Conservation (phyloP, 1,140 invertebrate genomes). For the Heterodera carotae region DNA sequence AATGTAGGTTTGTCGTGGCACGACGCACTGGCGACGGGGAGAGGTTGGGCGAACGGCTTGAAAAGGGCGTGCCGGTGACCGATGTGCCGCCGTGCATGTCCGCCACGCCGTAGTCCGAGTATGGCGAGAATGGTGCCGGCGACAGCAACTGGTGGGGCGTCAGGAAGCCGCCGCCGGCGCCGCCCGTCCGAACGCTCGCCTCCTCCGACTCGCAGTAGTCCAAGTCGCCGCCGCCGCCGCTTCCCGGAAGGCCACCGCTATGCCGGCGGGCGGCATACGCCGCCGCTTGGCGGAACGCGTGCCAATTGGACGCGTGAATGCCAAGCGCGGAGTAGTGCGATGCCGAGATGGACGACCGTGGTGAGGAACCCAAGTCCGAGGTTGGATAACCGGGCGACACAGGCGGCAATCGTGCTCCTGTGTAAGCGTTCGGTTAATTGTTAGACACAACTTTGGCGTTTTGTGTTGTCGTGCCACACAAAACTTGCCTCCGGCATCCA, state of each 20-base stretch:
- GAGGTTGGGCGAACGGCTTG: constrained; percentile 58
- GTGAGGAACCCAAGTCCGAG: constrained; percentile 58
- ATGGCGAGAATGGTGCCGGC: constrained; percentile 61
- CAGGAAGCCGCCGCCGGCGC: constrained; percentile 41
- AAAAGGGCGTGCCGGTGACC: constrained; percentile 57
- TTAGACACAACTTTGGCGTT: constrained; percentile 35
- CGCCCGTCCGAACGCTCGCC: neutral
- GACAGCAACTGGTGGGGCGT: constrained; percentile 58
- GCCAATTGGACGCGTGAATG: constrained; percentile 53
- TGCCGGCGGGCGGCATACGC: constrained; percentile 40
- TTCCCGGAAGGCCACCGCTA: constrained; percentile 16
- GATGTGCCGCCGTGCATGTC: constrained; percentile 23
- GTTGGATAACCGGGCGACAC: constrained; percentile 58
- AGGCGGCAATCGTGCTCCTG: constrained; percentile 39
- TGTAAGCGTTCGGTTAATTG: neutral
- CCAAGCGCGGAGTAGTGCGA: constrained; percentile 41
- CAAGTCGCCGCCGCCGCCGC: constrained; percentile 30
- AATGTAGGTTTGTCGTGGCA: constrained; percentile 42
- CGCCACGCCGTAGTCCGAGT: constrained; percentile 56
- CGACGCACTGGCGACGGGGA: constrained; percentile 43
- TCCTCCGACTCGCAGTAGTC: constrained; percentile 30
- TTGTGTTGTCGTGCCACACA: neutral
- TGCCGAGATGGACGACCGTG: constrained; percentile 54
- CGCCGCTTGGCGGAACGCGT: constrained; percentile 58
- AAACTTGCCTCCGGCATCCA: constrained; percentile 15